These are phyloP conservation scores for Fopius arisanus DNA, from an alignment of 1,140 invertebrate species.

Conservation along the genomic window DNA sequence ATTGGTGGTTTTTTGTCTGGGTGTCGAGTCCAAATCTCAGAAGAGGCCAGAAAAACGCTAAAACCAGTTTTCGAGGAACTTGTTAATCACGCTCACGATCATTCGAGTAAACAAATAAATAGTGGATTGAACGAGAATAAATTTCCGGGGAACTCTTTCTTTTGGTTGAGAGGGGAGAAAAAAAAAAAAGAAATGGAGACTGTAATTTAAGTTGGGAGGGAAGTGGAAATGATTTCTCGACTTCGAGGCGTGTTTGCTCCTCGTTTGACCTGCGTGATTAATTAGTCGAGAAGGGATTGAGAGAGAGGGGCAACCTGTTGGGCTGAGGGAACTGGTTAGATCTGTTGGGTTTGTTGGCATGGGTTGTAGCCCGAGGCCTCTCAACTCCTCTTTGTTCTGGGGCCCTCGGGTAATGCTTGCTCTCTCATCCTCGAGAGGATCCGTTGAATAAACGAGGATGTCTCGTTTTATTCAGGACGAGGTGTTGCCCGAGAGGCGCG, in stretches of 20 bases:
- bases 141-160: no score
- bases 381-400: background rate
- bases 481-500: slow-evolving; percentile 9
- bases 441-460: background rate
- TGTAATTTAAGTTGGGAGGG: background rate
- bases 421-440: background rate
- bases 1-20: no score
- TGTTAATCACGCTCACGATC: background rate
- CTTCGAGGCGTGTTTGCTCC: background rate
- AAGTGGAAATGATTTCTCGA: background rate
- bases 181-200: background rate
- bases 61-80: slow-evolving; percentile 5
- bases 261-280: slow-evolving; percentile 8
- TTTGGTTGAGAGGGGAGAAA: background rate
- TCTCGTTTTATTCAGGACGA: slow-evolving; percentile 10
- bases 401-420: background rate
- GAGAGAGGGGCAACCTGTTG: background rate
- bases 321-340: background rate
- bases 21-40: no score
- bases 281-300: slow-evolving; percentile 2
- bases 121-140: background rate
- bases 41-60: background rate
- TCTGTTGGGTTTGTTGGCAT: slow-evolving; percentile 8
- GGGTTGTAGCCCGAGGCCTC: background rate
- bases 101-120: background rate